phyloP scores from a whole-genome alignment of 2,888 invertebrate species.

The Tetropium fuscum region DNA sequence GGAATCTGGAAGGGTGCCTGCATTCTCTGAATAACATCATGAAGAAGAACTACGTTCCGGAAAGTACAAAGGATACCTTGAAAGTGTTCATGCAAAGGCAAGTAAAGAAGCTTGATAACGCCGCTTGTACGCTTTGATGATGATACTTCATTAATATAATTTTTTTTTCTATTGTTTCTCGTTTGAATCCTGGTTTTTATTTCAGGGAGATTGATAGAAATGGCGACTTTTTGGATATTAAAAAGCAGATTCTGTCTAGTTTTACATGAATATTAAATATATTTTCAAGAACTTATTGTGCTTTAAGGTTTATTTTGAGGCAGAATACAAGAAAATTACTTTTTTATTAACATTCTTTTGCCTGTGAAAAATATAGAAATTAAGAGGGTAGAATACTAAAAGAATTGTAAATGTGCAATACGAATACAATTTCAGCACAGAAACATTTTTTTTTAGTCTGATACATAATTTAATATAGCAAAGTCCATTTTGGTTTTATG shows the following conservation, averaged over 20 bases:
- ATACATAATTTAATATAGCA: no score
- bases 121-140: not conserved
- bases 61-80: slow-evolving; percentile 67
- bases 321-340: no score
- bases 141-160: slow-evolving; percentile 18
- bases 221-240: slow-evolving; percentile 40
- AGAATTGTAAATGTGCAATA: no score
- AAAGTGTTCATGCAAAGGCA: slow-evolving; percentile 68
- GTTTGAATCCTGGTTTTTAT: slow-evolving; percentile 30
- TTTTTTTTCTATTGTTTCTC: slow-evolving; percentile 17
- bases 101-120: slow-evolving; percentile 33
- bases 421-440: no score
- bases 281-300: not conserved
- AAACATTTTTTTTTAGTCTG: no score
- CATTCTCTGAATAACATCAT: slow-evolving; percentile 69
- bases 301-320: not conserved
- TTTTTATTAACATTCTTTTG: no score
- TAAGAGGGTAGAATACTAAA: no score
- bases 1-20: slow-evolving; percentile 75
- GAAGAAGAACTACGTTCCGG: slow-evolving; percentile 69
- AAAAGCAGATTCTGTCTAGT: slow-evolving; percentile 46
- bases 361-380: no score
- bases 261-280: slow-evolving; percentile 29
- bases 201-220: slow-evolving; percentile 49
- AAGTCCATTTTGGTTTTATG: no score